These are phyloP conservation scores for Hydropotes inermis DNA, from an alignment of 2,113 vertebrate genomes.

Conservation along the genomic window DNA sequence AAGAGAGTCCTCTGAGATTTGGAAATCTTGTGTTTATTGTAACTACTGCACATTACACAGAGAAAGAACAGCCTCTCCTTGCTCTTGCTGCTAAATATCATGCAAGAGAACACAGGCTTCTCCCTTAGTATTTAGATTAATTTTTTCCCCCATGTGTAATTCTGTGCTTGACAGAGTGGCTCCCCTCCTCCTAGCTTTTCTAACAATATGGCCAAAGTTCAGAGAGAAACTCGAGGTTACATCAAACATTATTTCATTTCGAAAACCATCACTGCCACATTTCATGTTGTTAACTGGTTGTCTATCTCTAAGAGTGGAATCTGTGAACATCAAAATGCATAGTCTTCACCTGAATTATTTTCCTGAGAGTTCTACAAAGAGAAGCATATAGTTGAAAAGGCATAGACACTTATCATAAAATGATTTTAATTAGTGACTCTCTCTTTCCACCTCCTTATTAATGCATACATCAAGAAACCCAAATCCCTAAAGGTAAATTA, in stretches of 20 bases:
- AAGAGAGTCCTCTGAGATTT: conserved; percentile 90
- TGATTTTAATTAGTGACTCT: conserved; percentile 54
- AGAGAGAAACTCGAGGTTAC: conserved; percentile 78
- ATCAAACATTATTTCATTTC: conserved; percentile 81
- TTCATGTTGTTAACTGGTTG: conserved; percentile 82
- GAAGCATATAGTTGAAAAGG: conserved; percentile 61
- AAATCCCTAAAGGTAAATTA: conserved; percentile 50
- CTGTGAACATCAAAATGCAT: conserved; percentile 75
- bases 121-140: conserved; percentile 81
- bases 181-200: conserved; percentile 71
- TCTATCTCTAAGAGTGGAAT: conserved; percentile 75
- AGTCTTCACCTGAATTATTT: conserved; percentile 69
- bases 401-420: conserved; percentile 61
- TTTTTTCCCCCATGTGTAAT: conserved; percentile 73
- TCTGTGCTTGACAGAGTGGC: conserved; percentile 78
- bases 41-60: conserved; percentile 89
- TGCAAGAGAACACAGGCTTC: conserved; percentile 81
- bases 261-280: conserved; percentile 75
- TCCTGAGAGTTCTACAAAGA: conserved; percentile 55
- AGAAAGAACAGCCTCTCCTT: conserved; percentile 87
- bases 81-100: conserved; percentile 85
- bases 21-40: conserved; percentile 90
- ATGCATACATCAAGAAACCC: conserved; percentile 43
- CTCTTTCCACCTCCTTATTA: conserved; percentile 28
- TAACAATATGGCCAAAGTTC: conserved; percentile 81